These are phyloP conservation scores for Poecilus cupreus DNA, from an alignment of 2,888 invertebrate species.

Conservation along the genomic window DNA sequence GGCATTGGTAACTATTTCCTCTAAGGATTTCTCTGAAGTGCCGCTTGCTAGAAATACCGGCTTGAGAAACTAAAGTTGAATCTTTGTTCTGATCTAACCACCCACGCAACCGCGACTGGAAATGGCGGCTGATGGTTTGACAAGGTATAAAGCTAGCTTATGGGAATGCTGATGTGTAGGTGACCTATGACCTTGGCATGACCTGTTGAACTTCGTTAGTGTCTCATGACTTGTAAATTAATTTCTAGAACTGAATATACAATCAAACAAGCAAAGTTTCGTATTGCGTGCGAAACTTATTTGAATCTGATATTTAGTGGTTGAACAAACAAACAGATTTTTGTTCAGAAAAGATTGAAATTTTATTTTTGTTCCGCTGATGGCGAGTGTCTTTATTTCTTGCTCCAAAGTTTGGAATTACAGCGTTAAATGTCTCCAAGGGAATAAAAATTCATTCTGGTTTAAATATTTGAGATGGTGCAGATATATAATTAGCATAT, in stretches of 20 bases:
- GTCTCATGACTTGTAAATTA: conserved; percentile 38
- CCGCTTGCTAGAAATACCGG: not conserved
- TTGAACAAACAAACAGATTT: not conserved
- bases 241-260: not conserved
- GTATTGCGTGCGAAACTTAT: not conserved
- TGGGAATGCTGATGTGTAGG: not conserved
- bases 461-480: conserved; percentile 2
- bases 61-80: no score
- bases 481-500: conserved; percentile 19
- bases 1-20: not conserved
- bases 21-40: not conserved
- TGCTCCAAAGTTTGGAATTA: not conserved
- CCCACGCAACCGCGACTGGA: conserved; percentile 5
- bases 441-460: conserved; percentile 7
- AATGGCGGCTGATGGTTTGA: no score
- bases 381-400: no score
- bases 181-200: conserved; percentile 13
- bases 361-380: no score
- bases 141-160: not conserved
- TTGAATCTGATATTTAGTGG: conserved; percentile 2
- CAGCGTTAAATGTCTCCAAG: not conserved
- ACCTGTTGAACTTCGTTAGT: conserved; percentile 28
- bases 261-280: not conserved
- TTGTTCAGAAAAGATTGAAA: not conserved
- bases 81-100: not conserved